Percentiles rank a stretch among this genome's conserved stretches.
Evolutionary conservation across 2,113 vertebrate genomes (phyloP).

Genomic region (Channa argus): DNA sequence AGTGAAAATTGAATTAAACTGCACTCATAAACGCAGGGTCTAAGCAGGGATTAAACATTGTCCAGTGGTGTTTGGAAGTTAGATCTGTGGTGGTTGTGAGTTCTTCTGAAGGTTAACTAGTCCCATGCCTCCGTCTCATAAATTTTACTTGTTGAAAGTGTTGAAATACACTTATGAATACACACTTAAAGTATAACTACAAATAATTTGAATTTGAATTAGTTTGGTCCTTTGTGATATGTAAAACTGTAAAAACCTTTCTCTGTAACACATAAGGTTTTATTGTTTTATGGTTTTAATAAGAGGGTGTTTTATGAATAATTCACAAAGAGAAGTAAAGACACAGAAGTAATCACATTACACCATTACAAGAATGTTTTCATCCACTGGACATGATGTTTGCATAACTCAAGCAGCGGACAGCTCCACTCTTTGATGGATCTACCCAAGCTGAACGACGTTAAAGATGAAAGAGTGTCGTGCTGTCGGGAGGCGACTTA

Average conservation of each 20-base stretch:
- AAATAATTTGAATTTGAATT: not conserved
- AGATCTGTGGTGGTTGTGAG: conserved; percentile 11
- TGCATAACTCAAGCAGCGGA: not conserved
- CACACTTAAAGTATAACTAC: not conserved
- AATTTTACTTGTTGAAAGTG: not conserved
- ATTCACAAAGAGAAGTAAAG: not conserved
- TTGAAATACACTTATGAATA: not conserved
- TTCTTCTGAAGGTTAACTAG: conserved; percentile 21
- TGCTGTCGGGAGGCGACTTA: not conserved
- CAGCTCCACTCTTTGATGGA: not conserved
- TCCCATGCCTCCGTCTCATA: conserved; percentile 14
- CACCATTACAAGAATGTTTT: not conserved
- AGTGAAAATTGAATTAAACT: conserved; percentile 51
- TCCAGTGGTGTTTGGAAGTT: conserved; percentile 22
- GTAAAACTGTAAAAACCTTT: not conserved
- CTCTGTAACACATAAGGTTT: not conserved
- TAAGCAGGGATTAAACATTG: conserved; percentile 46
- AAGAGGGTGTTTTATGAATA: not conserved
- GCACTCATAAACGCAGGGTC: conserved; percentile 43
- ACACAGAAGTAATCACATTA: not conserved
- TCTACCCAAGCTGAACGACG: not conserved
- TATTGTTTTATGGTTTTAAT: conserved; percentile 7
- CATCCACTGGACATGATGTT: not conserved
- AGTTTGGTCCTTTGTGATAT: not conserved
- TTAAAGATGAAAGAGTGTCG: not conserved